Percentiles rank a stretch among this genome's conserved stretches.
Evolutionary conservation across 2,888 invertebrate genomes (phyloP).

Genomic region (Mesorhabditis sp.): DNA sequence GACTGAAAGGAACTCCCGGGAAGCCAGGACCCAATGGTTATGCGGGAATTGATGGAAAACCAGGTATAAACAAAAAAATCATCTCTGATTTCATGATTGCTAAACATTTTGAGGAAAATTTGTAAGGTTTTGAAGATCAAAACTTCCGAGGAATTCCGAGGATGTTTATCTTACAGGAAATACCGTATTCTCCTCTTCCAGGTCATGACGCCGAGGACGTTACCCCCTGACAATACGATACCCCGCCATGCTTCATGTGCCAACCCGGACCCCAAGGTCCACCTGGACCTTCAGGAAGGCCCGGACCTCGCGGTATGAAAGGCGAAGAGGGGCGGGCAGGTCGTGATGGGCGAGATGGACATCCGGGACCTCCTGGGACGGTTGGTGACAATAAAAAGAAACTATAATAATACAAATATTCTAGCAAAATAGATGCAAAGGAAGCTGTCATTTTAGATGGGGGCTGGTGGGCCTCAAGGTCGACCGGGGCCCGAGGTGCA

Average conservation of each 20-base stretch:
- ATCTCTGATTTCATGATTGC: background rate
- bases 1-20: constrained; percentile 38
- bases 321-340: too few species aligned
- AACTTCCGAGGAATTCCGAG: constrained; percentile 9
- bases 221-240: too few species aligned
- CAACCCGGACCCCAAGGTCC: constrained; percentile 19
- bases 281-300: constrained; percentile 31
- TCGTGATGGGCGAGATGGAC: too few species aligned
- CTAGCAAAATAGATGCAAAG: too few species aligned
- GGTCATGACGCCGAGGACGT: too few species aligned
- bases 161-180: background rate
- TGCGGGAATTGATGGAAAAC: constrained; percentile 27
- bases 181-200: too few species aligned
- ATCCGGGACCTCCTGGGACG: too few species aligned
- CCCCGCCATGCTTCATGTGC: too few species aligned
- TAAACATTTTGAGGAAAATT: background rate
- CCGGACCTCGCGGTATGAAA: too few species aligned
- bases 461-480: constrained; percentile 28
- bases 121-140: background rate
- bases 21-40: constrained; percentile 24
- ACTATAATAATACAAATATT: too few species aligned
- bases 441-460: too few species aligned
- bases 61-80: constrained; percentile 12
- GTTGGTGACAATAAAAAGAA: too few species aligned
- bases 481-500: constrained; percentile 32